Evolutionary conservation across 1,140 invertebrate species (phyloP), one percentile per base, ranked within the genome.

Genomic region (Hormaphis cornu): DNA sequence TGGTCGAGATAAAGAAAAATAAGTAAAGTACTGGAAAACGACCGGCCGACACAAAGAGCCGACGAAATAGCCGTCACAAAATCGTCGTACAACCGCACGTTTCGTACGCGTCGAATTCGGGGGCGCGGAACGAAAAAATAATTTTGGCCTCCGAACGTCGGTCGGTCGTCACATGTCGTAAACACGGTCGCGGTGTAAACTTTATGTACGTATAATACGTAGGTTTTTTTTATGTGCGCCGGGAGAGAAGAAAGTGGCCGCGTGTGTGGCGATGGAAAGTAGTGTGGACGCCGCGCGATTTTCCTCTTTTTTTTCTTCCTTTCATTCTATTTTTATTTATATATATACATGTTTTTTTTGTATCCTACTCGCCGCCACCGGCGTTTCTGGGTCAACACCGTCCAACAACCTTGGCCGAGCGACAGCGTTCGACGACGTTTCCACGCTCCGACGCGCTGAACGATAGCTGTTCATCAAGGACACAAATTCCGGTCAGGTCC

Each of bases 331-430:
- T 26, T 26, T 6, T 54, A 33, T 20, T 6, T 52, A 28, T 28
- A 14, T 6, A n/a, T 33, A 35, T 20, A 10, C 26, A 37, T 3
- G n/a, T n/a, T n/a, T n/a, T n/a, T n/a, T n/a, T n/a, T n/a, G n/a
- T n/a, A n/a, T n/a, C n/a, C 26, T 20, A 33, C n/a, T 9, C 26
- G n/a, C 14, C 12, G 28, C 26, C 8, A 58, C 35, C 40, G 16
- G 54, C 20, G 2, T 50, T 66, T 48, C 44, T 66, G 18, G 61
- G 61, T 66, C 61, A 66, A 33, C 61, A 66, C n/a, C n/a, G n/a
- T n/a, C n/a, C n/a, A n/a, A n/a, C 44, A 66, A 66, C 61, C 61
- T 66, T 66, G 61, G 61, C 61, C 61, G 61, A n/a, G n/a, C n/a
- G n/a, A n/a, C 50, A 66, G 20, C 61, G 50, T 66, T 66, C 61